phyloP scores from a whole-genome alignment of 2,888 invertebrate genomes.

The Nymphalis c-album region DNA sequence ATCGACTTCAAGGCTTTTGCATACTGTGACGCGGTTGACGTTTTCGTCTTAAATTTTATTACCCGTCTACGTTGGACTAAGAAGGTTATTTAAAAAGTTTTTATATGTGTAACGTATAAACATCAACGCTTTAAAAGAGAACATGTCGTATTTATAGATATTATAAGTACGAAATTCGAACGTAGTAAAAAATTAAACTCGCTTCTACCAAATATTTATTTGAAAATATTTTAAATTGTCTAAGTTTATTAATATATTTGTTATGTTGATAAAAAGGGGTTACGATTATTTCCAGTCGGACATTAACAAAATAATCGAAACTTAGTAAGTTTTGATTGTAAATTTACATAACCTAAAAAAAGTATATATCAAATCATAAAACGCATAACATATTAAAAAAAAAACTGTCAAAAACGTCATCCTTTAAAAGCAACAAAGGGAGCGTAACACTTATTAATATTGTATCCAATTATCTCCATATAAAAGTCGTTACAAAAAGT shows the following conservation, averaged over 20 bases:
- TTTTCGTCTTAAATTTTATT: conserved; percentile 14
- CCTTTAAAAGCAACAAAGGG: conserved; percentile 37
- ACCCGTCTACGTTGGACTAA: conserved; percentile 1
- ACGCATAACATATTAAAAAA: not conserved
- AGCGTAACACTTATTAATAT: conserved; percentile 57
- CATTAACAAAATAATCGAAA: too few relatives aligned
- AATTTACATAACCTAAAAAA: not conserved
- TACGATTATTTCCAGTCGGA: too few relatives aligned
- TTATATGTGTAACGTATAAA: too few relatives aligned
- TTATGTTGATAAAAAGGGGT: too few relatives aligned
- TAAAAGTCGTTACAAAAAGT: conserved; percentile 60
- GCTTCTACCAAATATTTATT: too few relatives aligned
- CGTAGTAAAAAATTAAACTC: too few relatives aligned
- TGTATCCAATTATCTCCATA: conserved; percentile 68
- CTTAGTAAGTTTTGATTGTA: too few relatives aligned
- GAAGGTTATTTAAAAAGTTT: not conserved
- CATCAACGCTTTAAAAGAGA: too few relatives aligned
- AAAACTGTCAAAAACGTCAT: conserved; percentile 44
- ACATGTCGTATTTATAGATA: too few relatives aligned
- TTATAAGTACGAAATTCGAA: too few relatives aligned
- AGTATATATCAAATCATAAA: not conserved
- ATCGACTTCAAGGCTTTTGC: conserved; percentile 21
- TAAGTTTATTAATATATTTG: too few relatives aligned
- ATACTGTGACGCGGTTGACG: conserved; percentile 31
- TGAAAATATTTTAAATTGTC: too few relatives aligned